Evolutionary conservation across 2,888 invertebrate genomes (phyloP).

Genomic region (Panorpa germanica): DNA sequence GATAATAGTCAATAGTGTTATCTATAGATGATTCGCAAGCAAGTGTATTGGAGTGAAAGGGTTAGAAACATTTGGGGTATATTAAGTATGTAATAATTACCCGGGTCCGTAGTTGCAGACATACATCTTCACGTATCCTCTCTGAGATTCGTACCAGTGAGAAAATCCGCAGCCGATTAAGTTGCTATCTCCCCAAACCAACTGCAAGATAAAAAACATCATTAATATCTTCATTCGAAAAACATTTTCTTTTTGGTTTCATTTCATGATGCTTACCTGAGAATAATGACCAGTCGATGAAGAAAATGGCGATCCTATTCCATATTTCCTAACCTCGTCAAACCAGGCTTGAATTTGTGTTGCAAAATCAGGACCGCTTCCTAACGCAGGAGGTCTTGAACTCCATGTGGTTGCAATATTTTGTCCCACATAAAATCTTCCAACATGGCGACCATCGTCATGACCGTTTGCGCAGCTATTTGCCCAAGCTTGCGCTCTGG

Average conservation of each 20-base stretch:
- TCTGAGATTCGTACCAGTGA: conserved; percentile 57
- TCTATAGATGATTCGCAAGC: too few relatives aligned
- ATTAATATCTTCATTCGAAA: too few relatives aligned
- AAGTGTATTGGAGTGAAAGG: too few relatives aligned
- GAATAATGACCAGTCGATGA: conserved; percentile 67
- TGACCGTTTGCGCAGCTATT: conserved; percentile 63
- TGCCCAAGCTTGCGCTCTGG: conserved; percentile 67
- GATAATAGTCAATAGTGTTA: too few relatives aligned
- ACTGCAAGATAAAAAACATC: conserved; percentile 28
- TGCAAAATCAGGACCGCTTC: conserved; percentile 50
- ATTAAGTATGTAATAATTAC: conserved; percentile 21
- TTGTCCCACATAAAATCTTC: conserved; percentile 72
- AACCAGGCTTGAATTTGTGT: conserved; percentile 66
- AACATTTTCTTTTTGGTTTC: conserved; percentile 5
- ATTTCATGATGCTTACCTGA: conserved; percentile 38
- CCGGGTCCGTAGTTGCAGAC: conserved; percentile 75
- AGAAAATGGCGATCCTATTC: conserved; percentile 42
- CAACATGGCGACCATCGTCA: conserved; percentile 40
- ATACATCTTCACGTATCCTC: conserved; percentile 67
- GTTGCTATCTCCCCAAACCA: conserved; percentile 76
- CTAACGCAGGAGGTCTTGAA: conserved; percentile 32
- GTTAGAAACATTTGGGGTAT: too few relatives aligned
- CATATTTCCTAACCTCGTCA: conserved; percentile 51
- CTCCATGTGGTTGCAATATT: conserved; percentile 73
- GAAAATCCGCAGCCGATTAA: conserved; percentile 75